A percentile compares a stretch with the other conserved stretches of the same genome.
Evolutionary conservation across 2,888 invertebrate species (phyloP).

Genomic region (Encarsia formosa): DNA sequence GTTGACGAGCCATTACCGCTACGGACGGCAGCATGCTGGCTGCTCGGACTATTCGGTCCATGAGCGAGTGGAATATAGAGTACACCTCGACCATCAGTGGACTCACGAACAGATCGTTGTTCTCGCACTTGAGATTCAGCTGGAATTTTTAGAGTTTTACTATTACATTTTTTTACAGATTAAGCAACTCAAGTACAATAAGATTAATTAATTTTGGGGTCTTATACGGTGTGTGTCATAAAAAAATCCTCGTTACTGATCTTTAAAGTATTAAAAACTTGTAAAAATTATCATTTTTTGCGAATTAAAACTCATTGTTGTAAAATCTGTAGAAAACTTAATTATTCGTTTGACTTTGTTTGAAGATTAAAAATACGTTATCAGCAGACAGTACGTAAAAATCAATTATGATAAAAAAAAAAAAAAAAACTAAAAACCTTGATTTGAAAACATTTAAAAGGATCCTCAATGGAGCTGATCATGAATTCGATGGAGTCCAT

Average conservation of each 20-base stretch:
- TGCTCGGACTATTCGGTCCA: constrained; percentile 38
- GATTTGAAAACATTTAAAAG: no score
- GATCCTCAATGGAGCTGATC: constrained; percentile 27
- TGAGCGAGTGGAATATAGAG: constrained; percentile 34
- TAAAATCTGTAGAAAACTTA: no score
- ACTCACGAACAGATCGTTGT: constrained; percentile 33
- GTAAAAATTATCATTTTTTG: no score
- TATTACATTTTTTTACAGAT: not conserved
- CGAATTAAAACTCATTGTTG: no score
- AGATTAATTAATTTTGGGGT: no score
- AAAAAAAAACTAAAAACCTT: not conserved
- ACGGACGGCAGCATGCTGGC: constrained; percentile 9
- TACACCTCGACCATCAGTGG: constrained; percentile 36
- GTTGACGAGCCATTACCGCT: not conserved
- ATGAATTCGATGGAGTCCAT: constrained; percentile 36
- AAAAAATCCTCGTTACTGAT: no score
- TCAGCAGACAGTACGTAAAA: no score
- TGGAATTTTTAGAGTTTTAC: not conserved
- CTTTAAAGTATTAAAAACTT: no score
- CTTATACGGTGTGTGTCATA: no score
- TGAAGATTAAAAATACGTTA: no score
- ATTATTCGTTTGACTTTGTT: no score
- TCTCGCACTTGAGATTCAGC: constrained; percentile 22
- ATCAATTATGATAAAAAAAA: not conserved
- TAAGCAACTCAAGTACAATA: not conserved